Evolutionary conservation across 2,797 vertebrate genomes (phyloP).

Genomic region (Leptoclinus maculatus): DNA sequence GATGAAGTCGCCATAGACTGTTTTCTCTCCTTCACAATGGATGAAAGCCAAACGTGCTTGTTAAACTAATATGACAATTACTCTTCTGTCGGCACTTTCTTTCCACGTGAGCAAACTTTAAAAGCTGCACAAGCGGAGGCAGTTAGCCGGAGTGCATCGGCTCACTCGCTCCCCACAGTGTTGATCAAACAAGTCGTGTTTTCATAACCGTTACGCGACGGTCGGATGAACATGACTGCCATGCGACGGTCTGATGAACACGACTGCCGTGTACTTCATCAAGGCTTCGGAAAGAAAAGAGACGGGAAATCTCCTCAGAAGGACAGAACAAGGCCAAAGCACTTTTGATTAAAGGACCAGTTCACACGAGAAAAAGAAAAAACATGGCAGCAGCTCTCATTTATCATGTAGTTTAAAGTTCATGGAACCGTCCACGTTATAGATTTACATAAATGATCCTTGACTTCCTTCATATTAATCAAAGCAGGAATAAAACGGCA

Average conservation of each 20-base stretch:
- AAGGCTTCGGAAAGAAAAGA: constrained; percentile 52
- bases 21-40: constrained; percentile 43
- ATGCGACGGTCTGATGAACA: not conserved
- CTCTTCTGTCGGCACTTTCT: constrained; percentile 34
- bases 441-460: not conserved
- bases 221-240: constrained; percentile 46
- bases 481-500: not conserved
- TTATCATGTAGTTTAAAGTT: not conserved
- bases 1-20: constrained; percentile 32
- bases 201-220: constrained; percentile 35
- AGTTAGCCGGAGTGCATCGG: constrained; percentile 4
- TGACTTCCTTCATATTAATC: not conserved
- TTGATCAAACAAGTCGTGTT: constrained; percentile 53
- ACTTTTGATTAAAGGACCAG: constrained; percentile 28
- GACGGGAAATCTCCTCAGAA: constrained; percentile 14
- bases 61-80: constrained; percentile 62
- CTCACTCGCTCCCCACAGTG: constrained; percentile 17
- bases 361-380: not conserved
- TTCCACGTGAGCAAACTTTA: constrained; percentile 29
- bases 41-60: constrained; percentile 66
- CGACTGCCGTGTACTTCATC: constrained; percentile 22
- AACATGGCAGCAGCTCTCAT: not conserved
- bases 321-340: constrained; percentile 16
- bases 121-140: constrained; percentile 32
- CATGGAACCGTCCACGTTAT: not conserved